Percentiles rank a stretch among this genome's conserved stretches.
phyloP scores from a whole-genome alignment of 2,113 vertebrate species.

The Trogon melanurus region DNA sequence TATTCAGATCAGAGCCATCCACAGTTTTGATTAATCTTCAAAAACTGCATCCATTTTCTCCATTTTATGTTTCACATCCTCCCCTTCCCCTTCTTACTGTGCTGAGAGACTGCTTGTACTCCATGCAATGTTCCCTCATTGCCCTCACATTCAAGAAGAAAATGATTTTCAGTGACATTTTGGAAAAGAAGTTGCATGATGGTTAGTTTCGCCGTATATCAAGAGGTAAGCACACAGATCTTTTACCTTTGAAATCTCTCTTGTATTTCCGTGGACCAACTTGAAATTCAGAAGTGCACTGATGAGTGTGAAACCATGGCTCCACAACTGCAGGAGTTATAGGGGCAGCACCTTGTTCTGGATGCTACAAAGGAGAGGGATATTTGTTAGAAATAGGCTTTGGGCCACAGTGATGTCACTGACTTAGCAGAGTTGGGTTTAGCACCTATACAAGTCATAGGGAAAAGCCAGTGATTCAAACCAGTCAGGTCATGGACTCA shows the following conservation, averaged over 20 bases:
- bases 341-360: neutral
- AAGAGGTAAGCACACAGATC: neutral
- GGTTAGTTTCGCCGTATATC: accelerated
- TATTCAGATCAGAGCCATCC: neutral
- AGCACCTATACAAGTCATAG: neutral
- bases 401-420: neutral
- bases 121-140: neutral
- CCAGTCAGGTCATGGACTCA: neutral
- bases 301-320: neutral
- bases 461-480: neutral
- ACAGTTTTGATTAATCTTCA: neutral
- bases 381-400: neutral
- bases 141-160: neutral
- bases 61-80: neutral
- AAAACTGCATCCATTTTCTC: neutral
- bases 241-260: neutral
- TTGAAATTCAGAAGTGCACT: neutral
- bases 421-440: neutral
- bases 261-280: neutral
- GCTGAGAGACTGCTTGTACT: neutral
- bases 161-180: neutral
- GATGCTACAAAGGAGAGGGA: neutral
- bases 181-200: neutral
- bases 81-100: neutral
- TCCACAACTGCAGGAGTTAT: neutral